Evolutionary conservation across 2,797 vertebrate species (phyloP).

Genomic region (Oceanodroma leucorhoa): DNA sequence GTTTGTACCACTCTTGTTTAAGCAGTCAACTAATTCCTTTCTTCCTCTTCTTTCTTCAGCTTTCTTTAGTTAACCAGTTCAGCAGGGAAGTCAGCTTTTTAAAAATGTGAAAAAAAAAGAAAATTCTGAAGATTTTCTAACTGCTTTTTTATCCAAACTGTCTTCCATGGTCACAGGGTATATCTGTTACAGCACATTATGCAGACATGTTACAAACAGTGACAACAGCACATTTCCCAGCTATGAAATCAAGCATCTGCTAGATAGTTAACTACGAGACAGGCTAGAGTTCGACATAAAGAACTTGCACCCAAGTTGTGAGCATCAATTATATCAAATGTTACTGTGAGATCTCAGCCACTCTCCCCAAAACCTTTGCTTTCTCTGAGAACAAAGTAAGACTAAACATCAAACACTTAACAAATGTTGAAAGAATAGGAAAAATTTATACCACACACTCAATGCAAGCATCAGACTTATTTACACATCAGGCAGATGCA

Average conservation of each 20-base stretch:
- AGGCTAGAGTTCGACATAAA: not conserved
- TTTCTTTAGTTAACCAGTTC: not conserved
- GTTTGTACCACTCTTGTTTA: not conserved
- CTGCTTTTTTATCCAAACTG: not conserved
- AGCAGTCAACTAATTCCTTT: not conserved
- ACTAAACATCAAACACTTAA: not conserved
- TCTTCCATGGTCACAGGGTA: not conserved
- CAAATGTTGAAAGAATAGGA: not conserved
- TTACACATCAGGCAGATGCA: not conserved
- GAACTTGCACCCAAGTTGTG: not conserved
- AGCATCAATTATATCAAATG: not conserved
- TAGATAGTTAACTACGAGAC: not conserved
- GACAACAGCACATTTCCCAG: not conserved
- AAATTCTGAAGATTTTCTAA: not conserved
- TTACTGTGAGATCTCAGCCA: not conserved
- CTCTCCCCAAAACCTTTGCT: not conserved
- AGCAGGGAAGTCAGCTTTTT: not conserved
- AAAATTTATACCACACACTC: not conserved
- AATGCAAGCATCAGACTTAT: not conserved
- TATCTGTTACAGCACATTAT: not conserved
- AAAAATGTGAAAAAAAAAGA: not conserved
- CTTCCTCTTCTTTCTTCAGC: not conserved
- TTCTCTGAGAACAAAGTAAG: not conserved
- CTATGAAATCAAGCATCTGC: not conserved
- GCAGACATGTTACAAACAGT: not conserved